Conservation (phyloP, 2,888 invertebrate species). For the Xanthia togata region DNA sequence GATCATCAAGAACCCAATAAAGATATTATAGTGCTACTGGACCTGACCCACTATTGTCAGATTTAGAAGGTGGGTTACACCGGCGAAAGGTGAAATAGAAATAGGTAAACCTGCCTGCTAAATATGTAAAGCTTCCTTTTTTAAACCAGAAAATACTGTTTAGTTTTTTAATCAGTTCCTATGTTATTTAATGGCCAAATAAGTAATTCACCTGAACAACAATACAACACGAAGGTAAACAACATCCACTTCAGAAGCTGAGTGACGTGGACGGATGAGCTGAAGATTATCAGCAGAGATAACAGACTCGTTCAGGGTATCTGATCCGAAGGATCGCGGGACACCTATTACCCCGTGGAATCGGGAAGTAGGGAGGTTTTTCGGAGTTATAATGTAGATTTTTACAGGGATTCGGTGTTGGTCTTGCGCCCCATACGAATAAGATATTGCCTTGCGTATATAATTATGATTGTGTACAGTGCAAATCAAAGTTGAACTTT, state of each 20-base stretch:
- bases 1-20: background rate
- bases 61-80: background rate
- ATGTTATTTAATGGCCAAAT: background rate
- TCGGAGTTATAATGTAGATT: slow-evolving; percentile 5
- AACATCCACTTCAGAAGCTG: slow-evolving; percentile 27
- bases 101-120: background rate
- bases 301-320: slow-evolving; percentile 63
- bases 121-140: background rate
- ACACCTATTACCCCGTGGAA: slow-evolving; percentile 36
- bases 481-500: too few relatives aligned
- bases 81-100: background rate
- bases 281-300: slow-evolving; percentile 68
- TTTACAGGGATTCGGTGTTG: background rate
- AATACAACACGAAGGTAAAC: slow-evolving; percentile 39
- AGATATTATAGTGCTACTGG: background rate
- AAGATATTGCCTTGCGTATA: background rate
- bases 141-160: background rate
- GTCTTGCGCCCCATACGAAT: background rate
- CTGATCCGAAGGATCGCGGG: slow-evolving; percentile 22
- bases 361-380: background rate
- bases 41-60: background rate
- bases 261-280: slow-evolving; percentile 66
- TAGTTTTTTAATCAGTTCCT: background rate
- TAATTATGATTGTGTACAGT: background rate
- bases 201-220: background rate